Conservation (phyloP, 2,797 vertebrate species). For the Avahi laniger region DNA sequence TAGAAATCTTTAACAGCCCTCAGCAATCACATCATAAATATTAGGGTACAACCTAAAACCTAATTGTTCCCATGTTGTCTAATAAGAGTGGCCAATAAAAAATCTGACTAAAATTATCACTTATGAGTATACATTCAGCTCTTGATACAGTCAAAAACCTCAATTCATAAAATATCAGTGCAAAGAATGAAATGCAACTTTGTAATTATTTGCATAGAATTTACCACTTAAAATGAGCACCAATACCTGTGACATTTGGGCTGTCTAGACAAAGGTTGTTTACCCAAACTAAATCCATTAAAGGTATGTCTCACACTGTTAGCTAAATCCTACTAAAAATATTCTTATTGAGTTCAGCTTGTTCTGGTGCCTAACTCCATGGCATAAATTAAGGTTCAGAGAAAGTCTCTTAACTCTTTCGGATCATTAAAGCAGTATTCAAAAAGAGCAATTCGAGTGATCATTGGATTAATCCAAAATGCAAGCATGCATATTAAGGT, state of each 20-base stretch:
- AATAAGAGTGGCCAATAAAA: background rate
- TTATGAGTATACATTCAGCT: background rate
- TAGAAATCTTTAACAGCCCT: background rate
- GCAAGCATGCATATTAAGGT: background rate
- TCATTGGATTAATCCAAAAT: conserved; percentile 43
- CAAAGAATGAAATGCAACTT: conserved; percentile 63
- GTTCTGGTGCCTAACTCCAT: conserved; percentile 64
- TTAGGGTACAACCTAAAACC: background rate
- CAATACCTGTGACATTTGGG: conserved; percentile 79
- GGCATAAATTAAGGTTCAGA: conserved; percentile 73
- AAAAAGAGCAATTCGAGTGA: background rate
- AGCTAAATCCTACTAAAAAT: conserved; percentile 79
- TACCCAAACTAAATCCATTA: conserved; percentile 82
- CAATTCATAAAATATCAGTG: conserved; percentile 67
- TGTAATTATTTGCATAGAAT: conserved; percentile 73
- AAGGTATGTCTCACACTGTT: conserved; percentile 77
- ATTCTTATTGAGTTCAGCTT: conserved; percentile 72
- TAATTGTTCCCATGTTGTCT: background rate
- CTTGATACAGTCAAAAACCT: background rate
- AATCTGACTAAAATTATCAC: background rate
- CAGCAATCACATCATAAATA: background rate
- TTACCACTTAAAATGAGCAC: conserved; percentile 80
- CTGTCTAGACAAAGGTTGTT: conserved; percentile 82
- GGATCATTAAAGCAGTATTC: conserved; percentile 19
- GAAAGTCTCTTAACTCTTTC: conserved; percentile 74